phyloP scores from a whole-genome alignment of 2,797 vertebrate species.

The Cossypha caffra region DNA sequence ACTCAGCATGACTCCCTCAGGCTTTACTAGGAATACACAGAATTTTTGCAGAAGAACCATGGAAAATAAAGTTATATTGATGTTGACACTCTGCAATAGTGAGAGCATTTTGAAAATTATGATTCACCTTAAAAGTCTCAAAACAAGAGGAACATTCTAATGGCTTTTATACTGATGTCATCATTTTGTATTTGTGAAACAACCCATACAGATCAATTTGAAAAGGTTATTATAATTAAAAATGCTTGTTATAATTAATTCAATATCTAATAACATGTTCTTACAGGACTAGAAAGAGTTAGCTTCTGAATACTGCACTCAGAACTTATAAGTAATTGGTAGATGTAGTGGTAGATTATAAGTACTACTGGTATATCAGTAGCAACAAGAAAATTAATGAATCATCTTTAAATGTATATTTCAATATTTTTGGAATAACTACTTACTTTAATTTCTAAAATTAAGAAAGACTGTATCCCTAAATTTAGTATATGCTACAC shows the following conservation, averaged over 20 bases:
- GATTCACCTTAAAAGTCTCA: background rate
- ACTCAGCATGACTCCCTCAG: background rate
- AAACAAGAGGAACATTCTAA: background rate
- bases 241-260: background rate
- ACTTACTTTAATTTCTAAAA: background rate
- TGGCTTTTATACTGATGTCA: background rate
- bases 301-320: background rate
- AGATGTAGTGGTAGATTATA: background rate
- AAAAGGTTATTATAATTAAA: background rate
- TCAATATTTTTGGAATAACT: background rate
- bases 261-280: background rate
- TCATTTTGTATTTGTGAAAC: background rate
- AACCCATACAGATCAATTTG: background rate
- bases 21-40: background rate
- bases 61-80: background rate
- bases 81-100: background rate
- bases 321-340: background rate
- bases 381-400: background rate
- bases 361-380: background rate
- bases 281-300: background rate
- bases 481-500: background rate
- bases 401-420: rapidly evolving
- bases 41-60: background rate
- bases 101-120: background rate
- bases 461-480: background rate